Conservation (phyloP, 92 coral and sea anemone species). For the Palythoa caribaeorum region DNA sequence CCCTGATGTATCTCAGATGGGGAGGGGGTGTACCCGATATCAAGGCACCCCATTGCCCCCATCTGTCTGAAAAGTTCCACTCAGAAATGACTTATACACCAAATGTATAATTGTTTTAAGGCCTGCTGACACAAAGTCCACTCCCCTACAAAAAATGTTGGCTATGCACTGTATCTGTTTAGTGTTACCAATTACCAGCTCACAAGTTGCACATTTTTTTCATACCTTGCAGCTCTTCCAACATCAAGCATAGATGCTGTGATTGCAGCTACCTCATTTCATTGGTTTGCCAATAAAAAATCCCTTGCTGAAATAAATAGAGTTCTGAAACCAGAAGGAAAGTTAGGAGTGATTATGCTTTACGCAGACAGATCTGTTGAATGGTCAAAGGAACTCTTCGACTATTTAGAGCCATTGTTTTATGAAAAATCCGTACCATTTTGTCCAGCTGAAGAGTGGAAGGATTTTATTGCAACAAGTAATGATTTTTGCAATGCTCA, state of each 20-base stretch:
- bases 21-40: too few relatives aligned
- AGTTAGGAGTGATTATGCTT: neutral
- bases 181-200: too few relatives aligned
- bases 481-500: conserved; percentile 4
- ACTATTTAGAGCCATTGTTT: conserved; percentile 1
- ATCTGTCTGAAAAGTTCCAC: too few relatives aligned
- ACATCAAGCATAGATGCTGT: conserved; percentile 34
- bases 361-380: neutral
- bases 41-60: too few relatives aligned
- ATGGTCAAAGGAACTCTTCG: conserved; percentile 18
- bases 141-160: too few relatives aligned
- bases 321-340: conserved; percentile 36
- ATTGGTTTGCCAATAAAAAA: conserved; percentile 26
- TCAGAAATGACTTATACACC: too few relatives aligned
- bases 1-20: too few relatives aligned
- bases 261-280: conserved; percentile 27
- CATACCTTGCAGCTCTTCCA: conserved; percentile 33
- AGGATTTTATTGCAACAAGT: neutral
- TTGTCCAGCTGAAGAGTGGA: conserved; percentile 22
- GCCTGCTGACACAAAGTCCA: too few relatives aligned
- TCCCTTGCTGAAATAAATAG: conserved; percentile 23
- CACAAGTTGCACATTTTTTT: neutral
- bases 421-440: conserved; percentile 8
- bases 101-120: too few relatives aligned
- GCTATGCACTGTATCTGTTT: too few relatives aligned